phyloP scores from a whole-genome alignment of 2,113 vertebrate genomes.

The Oryzias curvinotus region DNA sequence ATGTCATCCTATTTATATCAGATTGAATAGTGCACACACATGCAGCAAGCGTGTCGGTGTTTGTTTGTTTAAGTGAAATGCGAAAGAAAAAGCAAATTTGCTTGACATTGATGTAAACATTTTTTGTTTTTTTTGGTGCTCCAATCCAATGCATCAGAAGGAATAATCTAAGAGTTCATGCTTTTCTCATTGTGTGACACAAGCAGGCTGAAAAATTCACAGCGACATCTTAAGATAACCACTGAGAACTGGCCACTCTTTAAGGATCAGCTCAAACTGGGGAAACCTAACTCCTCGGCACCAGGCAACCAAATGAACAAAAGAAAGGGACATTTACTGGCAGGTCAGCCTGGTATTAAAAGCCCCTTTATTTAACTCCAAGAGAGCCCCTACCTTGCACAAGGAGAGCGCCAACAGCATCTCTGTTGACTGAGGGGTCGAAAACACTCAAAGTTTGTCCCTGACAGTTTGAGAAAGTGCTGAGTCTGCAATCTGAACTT shows the following conservation, averaged over 20 bases:
- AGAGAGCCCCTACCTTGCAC: neutral
- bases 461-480: constrained; percentile 62
- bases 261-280: constrained; percentile 30
- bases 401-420: constrained; percentile 4
- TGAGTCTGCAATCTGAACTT: constrained; percentile 69
- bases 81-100: constrained; percentile 22
- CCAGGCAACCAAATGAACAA: constrained; percentile 23
- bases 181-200: constrained; percentile 57
- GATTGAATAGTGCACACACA: constrained; percentile 18
- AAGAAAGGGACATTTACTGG: constrained; percentile 38
- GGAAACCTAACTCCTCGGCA: constrained; percentile 1
- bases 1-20: constrained; percentile 44
- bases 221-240: constrained; percentile 25
- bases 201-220: constrained; percentile 63
- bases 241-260: constrained; percentile 52
- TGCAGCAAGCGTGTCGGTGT: constrained; percentile 43
- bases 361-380: constrained; percentile 65
- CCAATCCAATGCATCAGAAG: constrained; percentile 43
- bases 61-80: constrained; percentile 55
- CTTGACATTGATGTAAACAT: constrained; percentile 56
- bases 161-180: constrained; percentile 23
- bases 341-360: constrained; percentile 50
- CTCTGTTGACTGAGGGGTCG: constrained; percentile 21
- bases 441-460: constrained; percentile 67
- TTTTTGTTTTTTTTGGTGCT: constrained; percentile 24